A percentile compares a stretch with the other conserved stretches of the same genome.
phyloP scores from a whole-genome alignment of 1,140 invertebrate genomes.

The Campodea augens region DNA sequence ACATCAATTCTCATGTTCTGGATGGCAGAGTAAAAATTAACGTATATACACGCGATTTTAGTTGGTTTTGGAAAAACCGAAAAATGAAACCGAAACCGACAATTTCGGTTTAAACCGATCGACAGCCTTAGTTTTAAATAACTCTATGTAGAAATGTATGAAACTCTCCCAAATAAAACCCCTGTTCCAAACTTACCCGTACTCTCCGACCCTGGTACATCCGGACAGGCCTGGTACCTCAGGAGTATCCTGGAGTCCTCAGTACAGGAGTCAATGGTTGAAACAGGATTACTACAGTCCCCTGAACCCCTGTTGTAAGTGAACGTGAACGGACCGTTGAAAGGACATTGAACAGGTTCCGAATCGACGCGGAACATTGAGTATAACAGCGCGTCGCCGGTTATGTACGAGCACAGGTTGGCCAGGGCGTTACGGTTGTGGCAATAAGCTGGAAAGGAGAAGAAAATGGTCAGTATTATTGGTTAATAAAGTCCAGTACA shows the following conservation, averaged over 20 bases:
- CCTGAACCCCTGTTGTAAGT: slow-evolving; percentile 62
- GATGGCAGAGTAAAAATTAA: too few relatives aligned
- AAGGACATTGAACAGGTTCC: slow-evolving; percentile 57
- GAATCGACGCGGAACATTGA: slow-evolving; percentile 73
- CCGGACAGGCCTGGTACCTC: slow-evolving; percentile 78
- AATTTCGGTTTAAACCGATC: too few relatives aligned
- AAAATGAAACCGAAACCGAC: too few relatives aligned
- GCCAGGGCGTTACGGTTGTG: slow-evolving; percentile 49
- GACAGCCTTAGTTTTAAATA: too few relatives aligned
- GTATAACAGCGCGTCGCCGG: slow-evolving; percentile 65
- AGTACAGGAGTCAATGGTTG: slow-evolving; percentile 60
- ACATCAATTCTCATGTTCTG: too few relatives aligned
- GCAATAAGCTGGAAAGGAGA: slow-evolving; percentile 48
- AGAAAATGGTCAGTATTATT: slow-evolving; percentile 2
- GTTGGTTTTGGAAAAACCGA: too few relatives aligned
- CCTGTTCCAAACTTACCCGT: slow-evolving; percentile 25
- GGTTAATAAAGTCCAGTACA: neutral
- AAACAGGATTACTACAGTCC: slow-evolving; percentile 50
- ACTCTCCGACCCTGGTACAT: slow-evolving; percentile 51
- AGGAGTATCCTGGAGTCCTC: slow-evolving; percentile 59
- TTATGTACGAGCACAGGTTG: slow-evolving; percentile 61
- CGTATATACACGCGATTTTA: too few relatives aligned
- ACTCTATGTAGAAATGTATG: too few relatives aligned
- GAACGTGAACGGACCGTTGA: slow-evolving; percentile 58
- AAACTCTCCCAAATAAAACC: too few relatives aligned